A percentile compares a stretch with the other conserved stretches of the same genome.
Evolutionary conservation across 1,140 invertebrate genomes (phyloP).

Genomic region (Caenorhabditis brenneri): DNA sequence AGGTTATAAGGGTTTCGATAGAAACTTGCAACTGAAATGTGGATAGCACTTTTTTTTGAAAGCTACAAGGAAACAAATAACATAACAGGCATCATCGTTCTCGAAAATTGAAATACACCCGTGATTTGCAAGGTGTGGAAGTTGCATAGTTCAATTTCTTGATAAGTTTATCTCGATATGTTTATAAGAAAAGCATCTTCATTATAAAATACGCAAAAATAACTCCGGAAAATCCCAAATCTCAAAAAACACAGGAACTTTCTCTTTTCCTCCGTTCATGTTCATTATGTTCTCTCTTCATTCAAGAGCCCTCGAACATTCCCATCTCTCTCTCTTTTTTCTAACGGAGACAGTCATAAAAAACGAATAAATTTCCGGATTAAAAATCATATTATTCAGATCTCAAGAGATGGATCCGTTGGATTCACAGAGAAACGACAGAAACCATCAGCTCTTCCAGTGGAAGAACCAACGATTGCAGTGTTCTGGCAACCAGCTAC

Average conservation of each 20-base stretch:
- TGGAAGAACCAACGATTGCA: slow-evolving; percentile 48
- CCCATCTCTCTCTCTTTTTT: not conserved
- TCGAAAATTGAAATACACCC: too few species aligned
- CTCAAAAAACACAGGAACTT: not conserved
- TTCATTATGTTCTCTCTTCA: not conserved
- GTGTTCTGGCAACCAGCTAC: slow-evolving; percentile 50
- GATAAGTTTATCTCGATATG: too few species aligned
- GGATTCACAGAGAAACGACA: slow-evolving; percentile 22
- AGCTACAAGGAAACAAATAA: too few species aligned
- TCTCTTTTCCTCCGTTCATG: not conserved
- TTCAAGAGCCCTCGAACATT: slow-evolving; percentile 33
- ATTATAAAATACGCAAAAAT: too few species aligned
- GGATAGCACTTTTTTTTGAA: too few species aligned
- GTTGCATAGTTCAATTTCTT: too few species aligned
- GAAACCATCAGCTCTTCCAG: slow-evolving; percentile 45
- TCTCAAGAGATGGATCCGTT: slow-evolving; percentile 48
- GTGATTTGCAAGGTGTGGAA: too few species aligned
- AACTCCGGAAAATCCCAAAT: not conserved
- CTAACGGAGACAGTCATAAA: not conserved
- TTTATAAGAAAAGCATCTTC: too few species aligned
- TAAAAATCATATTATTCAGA: slow-evolving; percentile 44
- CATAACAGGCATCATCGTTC: too few species aligned
- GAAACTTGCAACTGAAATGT: too few species aligned
- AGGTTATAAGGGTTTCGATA: too few species aligned
- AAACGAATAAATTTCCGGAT: not conserved